A percentile compares a stretch with the other conserved stretches of the same genome.
Evolutionary conservation across 2,888 invertebrate species (phyloP).

Genomic region (Chironomus tentans): DNA sequence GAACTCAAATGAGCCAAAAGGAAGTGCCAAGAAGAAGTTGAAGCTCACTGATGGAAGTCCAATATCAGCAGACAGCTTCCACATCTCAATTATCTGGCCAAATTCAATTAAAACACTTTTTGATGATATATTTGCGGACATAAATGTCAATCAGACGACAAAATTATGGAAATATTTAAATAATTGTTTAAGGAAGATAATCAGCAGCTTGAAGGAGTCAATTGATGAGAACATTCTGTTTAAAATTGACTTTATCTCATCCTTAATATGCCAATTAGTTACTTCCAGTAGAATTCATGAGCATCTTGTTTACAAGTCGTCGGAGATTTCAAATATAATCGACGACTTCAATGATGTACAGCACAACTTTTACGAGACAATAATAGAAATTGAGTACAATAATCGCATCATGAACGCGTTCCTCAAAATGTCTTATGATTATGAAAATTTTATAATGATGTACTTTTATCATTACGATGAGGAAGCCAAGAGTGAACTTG

Average conservation of each 20-base stretch:
- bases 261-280: constrained; percentile 3
- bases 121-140: background rate
- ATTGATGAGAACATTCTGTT: constrained; percentile 11
- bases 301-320: constrained; percentile 3
- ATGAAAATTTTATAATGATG: constrained; percentile 17
- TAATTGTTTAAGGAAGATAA: background rate
- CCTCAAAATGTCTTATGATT: constrained; percentile 5
- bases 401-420: constrained; percentile 10
- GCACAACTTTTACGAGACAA: constrained; percentile 11
- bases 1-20: background rate
- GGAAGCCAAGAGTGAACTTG: background rate
- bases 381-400: constrained; percentile 18
- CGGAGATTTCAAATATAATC: background rate
- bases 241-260: constrained; percentile 17
- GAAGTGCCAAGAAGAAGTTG: background rate
- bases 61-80: background rate
- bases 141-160: constrained; percentile 3
- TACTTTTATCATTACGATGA: constrained; percentile 14
- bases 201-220: background rate
- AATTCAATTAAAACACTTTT: background rate
- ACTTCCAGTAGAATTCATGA: constrained; percentile 6
- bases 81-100: background rate
- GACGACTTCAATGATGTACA: background rate
- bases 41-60: background rate
- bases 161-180: constrained; percentile 4